phyloP scores from a whole-genome alignment of 2,113 vertebrate genomes.

The Chlorodrepanis virens region DNA sequence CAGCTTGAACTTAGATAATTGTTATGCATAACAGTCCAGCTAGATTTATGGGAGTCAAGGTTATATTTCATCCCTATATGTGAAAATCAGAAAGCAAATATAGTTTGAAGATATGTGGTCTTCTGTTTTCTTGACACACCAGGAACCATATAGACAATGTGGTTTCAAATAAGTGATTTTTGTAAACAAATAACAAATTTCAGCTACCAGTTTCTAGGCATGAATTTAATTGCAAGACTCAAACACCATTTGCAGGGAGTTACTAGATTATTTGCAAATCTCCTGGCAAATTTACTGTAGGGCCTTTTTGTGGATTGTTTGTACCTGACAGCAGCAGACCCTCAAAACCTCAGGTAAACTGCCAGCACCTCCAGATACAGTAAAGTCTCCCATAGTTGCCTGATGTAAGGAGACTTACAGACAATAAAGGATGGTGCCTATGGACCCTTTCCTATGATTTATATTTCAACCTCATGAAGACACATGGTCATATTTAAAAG shows the following conservation, averaged over 20 bases:
- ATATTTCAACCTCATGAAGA: background rate
- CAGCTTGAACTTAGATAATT: background rate
- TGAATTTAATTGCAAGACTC: background rate
- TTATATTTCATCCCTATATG: background rate
- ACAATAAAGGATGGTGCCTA: background rate
- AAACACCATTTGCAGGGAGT: background rate
- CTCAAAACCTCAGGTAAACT: fast-evolving
- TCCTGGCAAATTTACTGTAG: background rate
- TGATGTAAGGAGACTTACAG: background rate
- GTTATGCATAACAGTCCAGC: background rate
- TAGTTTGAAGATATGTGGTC: fast-evolving
- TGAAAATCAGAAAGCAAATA: background rate
- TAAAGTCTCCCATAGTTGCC: background rate
- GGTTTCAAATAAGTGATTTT: background rate
- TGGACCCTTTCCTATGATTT: background rate
- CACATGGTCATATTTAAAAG: background rate
- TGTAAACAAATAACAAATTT: background rate
- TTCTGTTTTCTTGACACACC: background rate
- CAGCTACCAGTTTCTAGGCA: background rate
- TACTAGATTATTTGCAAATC: background rate
- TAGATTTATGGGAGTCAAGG: background rate
- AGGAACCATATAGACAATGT: background rate
- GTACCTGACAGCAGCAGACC: background rate
- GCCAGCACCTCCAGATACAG: background rate
- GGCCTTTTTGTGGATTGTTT: background rate